These are phyloP conservation scores for Sarcophaga bullata DNA, from an alignment of 1,140 invertebrate genomes.

Conservation along the genomic window DNA sequence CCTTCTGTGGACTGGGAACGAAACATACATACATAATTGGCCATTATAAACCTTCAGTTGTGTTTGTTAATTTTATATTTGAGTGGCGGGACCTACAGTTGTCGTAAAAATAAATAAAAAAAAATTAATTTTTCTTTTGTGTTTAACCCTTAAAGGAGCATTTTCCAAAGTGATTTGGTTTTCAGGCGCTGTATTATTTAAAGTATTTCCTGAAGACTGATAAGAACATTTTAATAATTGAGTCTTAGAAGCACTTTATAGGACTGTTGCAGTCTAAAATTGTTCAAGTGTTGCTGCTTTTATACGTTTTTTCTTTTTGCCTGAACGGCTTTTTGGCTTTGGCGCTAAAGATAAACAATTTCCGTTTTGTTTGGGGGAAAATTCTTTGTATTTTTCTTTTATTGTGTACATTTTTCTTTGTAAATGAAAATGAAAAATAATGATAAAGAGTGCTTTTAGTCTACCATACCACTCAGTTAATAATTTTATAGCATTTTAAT, in stretches of 20 bases:
- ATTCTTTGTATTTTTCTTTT: background rate
- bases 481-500: slow-evolving; percentile 65
- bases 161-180: no score
- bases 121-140: no score
- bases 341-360: slow-evolving; percentile 19
- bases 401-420: background rate
- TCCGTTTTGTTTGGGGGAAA: background rate
- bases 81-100: no score
- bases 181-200: no score
- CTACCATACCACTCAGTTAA: slow-evolving; percentile 54
- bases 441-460: slow-evolving; percentile 38
- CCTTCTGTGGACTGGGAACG: no score
- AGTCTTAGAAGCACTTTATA: background rate
- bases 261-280: background rate
- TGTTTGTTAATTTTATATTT: no score
- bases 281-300: background rate
- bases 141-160: no score
- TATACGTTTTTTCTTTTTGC: background rate
- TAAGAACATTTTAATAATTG: slow-evolving; percentile 32
- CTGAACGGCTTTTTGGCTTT: background rate
- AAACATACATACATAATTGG: no score
- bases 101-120: no score
- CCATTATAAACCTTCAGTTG: no score
- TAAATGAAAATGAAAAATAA: background rate
- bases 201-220: background rate